Percentiles rank a stretch among this genome's conserved stretches.
Conservation (phyloP, 1,140 invertebrate genomes). For the Drosophila orosa region DNA sequence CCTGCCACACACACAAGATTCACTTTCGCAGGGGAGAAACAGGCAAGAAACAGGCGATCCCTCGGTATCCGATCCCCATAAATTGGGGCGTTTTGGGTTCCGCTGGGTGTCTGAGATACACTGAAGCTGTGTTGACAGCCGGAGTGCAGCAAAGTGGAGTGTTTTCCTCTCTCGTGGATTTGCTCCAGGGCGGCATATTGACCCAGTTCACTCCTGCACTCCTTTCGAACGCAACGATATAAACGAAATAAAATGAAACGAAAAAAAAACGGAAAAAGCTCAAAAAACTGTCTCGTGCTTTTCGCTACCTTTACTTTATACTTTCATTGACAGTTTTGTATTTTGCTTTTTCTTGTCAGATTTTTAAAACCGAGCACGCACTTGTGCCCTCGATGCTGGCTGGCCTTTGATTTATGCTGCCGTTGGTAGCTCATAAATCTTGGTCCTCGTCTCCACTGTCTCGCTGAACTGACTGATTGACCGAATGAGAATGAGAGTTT, state of each 20-base stretch:
- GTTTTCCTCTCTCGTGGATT: slow-evolving; percentile 35
- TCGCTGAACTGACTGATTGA: slow-evolving; percentile 56
- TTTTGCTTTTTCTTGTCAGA: slow-evolving; percentile 43
- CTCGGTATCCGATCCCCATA: slow-evolving; percentile 35
- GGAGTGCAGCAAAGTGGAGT: slow-evolving; percentile 43
- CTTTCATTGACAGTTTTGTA: slow-evolving; percentile 77
- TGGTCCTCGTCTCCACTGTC: slow-evolving; percentile 22
- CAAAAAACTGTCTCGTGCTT: slow-evolving; percentile 47
- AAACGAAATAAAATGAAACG: slow-evolving; percentile 21
- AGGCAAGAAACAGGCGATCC: slow-evolving; percentile 21
- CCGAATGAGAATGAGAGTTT: slow-evolving; percentile 45
- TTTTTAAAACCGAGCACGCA: slow-evolving; percentile 65
- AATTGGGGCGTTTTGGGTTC: slow-evolving; percentile 71
- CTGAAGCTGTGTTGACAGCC: slow-evolving; percentile 35
- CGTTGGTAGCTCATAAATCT: slow-evolving; percentile 67
- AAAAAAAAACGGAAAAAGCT: not conserved
- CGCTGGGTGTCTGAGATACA: slow-evolving; percentile 47
- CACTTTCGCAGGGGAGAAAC: slow-evolving; percentile 64
- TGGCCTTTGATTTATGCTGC: slow-evolving; percentile 69
- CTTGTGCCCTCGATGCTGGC: slow-evolving; percentile 75
- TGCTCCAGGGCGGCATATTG: slow-evolving; percentile 70
- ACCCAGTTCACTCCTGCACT: slow-evolving; percentile 63
- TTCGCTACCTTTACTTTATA: slow-evolving; percentile 60
- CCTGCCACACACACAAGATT: slow-evolving; percentile 66
- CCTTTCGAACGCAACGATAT: slow-evolving; percentile 49